phyloP scores from a whole-genome alignment of 2,797 vertebrate species.

The Xerus rutilus region DNA sequence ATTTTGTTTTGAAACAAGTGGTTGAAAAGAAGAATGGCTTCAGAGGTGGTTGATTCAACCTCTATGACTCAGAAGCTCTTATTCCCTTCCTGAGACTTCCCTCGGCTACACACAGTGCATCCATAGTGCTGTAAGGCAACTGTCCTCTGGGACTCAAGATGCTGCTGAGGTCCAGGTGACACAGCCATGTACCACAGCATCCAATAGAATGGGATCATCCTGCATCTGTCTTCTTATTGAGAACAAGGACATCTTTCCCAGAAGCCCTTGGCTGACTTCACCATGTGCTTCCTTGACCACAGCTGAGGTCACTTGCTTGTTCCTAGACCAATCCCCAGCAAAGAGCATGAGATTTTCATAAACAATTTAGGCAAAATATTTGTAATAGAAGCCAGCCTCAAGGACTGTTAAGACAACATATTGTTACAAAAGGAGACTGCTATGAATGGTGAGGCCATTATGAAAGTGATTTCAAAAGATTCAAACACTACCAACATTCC shows the following conservation, averaged over 20 bases:
- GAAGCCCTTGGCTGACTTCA: neutral
- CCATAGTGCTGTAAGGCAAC: neutral
- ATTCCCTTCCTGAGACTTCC: neutral
- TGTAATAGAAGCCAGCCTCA: neutral
- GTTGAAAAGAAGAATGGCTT: neutral
- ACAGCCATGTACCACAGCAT: neutral
- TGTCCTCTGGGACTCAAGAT: neutral
- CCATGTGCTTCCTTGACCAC: neutral
- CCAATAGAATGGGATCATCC: neutral
- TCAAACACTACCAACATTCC: neutral
- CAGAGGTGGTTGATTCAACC: neutral
- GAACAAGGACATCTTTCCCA: neutral
- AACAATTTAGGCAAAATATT: conserved; percentile 18
- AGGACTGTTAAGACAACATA: neutral
- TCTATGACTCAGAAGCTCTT: neutral
- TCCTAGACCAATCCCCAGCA: neutral
- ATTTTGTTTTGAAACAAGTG: neutral
- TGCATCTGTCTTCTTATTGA: neutral
- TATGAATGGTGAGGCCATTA: neutral
- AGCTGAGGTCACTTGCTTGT: neutral
- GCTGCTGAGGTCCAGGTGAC: neutral
- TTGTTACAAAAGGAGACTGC: neutral
- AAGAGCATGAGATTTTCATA: neutral
- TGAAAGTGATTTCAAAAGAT: neutral
- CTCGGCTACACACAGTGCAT: too few species aligned